A percentile compares a stretch with the other conserved stretches of the same genome.
phyloP scores from a whole-genome alignment of 2,113 vertebrate species.

The Callorhinus ursinus region DNA sequence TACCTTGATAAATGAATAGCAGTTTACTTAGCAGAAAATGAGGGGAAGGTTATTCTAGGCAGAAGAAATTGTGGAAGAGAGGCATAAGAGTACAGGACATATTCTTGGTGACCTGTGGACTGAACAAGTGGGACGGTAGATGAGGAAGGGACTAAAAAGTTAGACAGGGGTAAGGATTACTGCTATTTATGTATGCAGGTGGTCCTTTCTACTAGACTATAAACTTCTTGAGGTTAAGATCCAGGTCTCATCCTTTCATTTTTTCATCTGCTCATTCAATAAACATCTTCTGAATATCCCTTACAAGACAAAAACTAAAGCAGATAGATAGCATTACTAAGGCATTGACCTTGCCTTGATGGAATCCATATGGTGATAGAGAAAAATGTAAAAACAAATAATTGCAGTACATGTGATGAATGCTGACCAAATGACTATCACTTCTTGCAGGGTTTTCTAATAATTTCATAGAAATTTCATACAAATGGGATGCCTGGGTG shows the following conservation, averaged over 20 bases:
- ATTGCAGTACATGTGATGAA: neutral
- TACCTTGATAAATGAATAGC: neutral
- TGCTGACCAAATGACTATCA: neutral
- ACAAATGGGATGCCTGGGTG: neutral
- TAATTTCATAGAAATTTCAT: constrained; percentile 17
- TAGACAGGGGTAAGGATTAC: neutral
- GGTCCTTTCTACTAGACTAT: neutral
- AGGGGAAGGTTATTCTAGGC: neutral
- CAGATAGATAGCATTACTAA: neutral
- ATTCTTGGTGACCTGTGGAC: neutral
- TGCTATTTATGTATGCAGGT: neutral
- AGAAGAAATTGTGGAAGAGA: neutral
- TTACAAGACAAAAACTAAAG: neutral
- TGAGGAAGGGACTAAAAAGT: neutral
- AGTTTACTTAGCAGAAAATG: neutral
- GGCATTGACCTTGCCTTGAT: neutral
- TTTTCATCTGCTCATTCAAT: neutral
- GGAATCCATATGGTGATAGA: neutral
- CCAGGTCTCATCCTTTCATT: neutral
- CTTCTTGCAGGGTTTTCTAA: constrained; percentile 3
- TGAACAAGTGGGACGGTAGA: neutral
- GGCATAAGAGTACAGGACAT: neutral
- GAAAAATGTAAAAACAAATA: neutral
- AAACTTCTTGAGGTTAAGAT: neutral
- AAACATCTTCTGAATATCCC: neutral